Evolutionary conservation across 2,888 invertebrate species (phyloP).

Genomic region (Cheilosia vulpina): DNA sequence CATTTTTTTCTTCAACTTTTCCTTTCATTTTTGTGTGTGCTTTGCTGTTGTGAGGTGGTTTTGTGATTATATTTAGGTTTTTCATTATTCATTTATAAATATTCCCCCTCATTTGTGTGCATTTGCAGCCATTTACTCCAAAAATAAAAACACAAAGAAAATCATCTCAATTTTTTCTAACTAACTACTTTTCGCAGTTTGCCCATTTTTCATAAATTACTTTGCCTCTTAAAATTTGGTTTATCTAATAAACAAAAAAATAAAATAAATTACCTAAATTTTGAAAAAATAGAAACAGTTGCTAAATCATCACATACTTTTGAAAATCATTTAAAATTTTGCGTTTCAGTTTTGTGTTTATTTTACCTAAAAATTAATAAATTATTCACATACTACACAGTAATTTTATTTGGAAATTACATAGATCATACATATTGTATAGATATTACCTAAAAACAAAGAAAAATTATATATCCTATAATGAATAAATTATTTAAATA

Average conservation of each 20-base stretch:
- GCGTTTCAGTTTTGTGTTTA: not conserved
- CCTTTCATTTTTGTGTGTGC: constrained; percentile 32
- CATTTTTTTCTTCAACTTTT: constrained; percentile 13
- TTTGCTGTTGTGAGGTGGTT: constrained; percentile 42
- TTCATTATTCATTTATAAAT: constrained; percentile 8
- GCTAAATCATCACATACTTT: constrained; percentile 37
- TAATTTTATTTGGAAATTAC: constrained; percentile 55
- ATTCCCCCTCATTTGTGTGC: not conserved
- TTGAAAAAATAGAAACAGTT: constrained; percentile 14
- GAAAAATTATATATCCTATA: constrained; percentile 26
- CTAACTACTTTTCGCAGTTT: constrained; percentile 25
- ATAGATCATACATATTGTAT: constrained; percentile 32
- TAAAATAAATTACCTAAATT: constrained; percentile 8
- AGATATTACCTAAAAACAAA: constrained; percentile 20
- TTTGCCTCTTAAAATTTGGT: constrained; percentile 8
- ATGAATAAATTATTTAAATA: constrained; percentile 72
- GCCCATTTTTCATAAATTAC: not conserved
- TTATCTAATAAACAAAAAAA: constrained; percentile 12
- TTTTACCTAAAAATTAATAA: constrained; percentile 6
- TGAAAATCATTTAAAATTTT: constrained; percentile 4
- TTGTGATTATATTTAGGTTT: constrained; percentile 19
- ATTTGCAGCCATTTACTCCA: constrained; percentile 27
- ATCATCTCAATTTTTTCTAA: constrained; percentile 5
- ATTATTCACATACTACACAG: constrained; percentile 44
- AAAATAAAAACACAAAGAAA: not conserved